These are phyloP conservation scores for Choristoneura fumiferana DNA, from an alignment of 1,140 invertebrate species.

Conservation along the genomic window DNA sequence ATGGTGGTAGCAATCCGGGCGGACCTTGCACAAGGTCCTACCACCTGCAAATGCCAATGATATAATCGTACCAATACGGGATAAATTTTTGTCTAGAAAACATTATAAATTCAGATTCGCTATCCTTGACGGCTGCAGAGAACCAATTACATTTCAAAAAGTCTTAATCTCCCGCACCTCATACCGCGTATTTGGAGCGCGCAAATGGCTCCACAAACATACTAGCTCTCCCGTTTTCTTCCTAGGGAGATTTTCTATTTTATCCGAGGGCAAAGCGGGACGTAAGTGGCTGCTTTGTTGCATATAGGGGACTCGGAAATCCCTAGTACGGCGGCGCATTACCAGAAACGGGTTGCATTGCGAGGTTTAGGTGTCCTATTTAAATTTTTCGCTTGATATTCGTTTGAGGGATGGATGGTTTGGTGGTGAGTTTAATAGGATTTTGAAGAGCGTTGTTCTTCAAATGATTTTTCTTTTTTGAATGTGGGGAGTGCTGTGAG, in stretches of 20 bases:
- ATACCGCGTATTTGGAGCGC: neutral
- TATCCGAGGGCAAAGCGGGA: conserved; percentile 1
- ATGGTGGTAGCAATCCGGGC: too few relatives aligned
- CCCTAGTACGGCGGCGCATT: conserved; percentile 30
- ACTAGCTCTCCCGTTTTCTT: conserved; percentile 1
- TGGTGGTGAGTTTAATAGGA: too few relatives aligned
- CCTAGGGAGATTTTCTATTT: conserved; percentile 8
- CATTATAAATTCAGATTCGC: too few relatives aligned
- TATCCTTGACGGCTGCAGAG: too few relatives aligned
- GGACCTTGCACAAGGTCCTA: too few relatives aligned
- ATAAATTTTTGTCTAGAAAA: too few relatives aligned
- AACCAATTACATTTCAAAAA: too few relatives aligned
- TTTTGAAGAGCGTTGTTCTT: too few relatives aligned
- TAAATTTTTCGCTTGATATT: conserved; percentile 6
- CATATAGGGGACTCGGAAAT: conserved; percentile 22
- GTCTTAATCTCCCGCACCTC: neutral
- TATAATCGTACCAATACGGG: too few relatives aligned
- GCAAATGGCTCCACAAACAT: conserved; percentile 17
- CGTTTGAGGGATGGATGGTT: neutral
- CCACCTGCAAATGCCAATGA: too few relatives aligned
- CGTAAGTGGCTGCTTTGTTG: conserved; percentile 11
- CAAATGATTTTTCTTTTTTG: too few relatives aligned
- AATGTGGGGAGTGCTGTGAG: too few relatives aligned
- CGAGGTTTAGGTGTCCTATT: conserved; percentile 22
- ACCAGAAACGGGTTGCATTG: conserved; percentile 19